These are phyloP conservation scores for Trichomalopsis sarcophagae DNA, from an alignment of 1,140 invertebrate genomes.

Conservation along the genomic window DNA sequence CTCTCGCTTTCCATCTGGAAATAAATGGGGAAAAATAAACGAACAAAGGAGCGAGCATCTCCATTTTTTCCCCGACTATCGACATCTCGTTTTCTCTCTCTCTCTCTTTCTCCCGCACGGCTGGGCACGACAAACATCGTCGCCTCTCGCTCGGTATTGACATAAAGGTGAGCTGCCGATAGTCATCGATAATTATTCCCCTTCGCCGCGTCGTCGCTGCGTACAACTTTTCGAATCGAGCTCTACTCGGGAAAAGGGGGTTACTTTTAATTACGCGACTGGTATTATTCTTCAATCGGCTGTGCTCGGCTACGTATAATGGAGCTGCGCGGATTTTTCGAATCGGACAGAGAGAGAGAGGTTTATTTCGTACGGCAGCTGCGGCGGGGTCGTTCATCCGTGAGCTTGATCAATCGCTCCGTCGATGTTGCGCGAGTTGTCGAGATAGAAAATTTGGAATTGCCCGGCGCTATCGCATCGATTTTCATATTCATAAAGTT, in stretches of 20 bases:
- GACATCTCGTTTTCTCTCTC: neutral
- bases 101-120: neutral
- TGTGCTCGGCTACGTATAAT: too few species aligned
- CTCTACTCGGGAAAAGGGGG: neutral
- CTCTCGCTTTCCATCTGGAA: neutral
- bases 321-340: too few species aligned
- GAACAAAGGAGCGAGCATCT: neutral
- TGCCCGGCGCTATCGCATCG: too few species aligned
- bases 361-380: too few species aligned
- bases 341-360: too few species aligned
- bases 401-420: too few species aligned
- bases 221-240: constrained; percentile 21
- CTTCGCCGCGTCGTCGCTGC: neutral
- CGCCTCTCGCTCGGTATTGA: neutral
- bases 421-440: too few species aligned
- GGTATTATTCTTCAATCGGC: too few species aligned
- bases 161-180: constrained; percentile 8
- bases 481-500: too few species aligned
- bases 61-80: neutral
- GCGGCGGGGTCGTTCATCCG: too few species aligned
- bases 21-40: neutral
- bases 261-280: neutral
- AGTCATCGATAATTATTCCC: constrained; percentile 34
- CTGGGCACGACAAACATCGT: neutral
- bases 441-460: too few species aligned